Percentiles rank a stretch among this genome's conserved stretches.
Conservation (phyloP, 2,113 vertebrate species). For the Cyprinus carpio region DNA sequence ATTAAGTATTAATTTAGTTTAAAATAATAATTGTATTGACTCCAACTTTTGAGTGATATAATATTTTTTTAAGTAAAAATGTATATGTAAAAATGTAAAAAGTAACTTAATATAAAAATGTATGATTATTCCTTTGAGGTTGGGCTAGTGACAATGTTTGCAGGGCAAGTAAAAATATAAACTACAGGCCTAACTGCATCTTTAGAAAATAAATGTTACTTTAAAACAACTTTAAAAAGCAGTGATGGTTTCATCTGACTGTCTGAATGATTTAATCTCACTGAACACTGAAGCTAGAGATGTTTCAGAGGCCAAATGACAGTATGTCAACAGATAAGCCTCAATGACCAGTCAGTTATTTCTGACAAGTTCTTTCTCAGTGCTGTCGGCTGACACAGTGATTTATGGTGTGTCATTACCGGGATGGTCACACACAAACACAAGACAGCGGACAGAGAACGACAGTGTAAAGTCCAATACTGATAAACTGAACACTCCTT, state of each 20-base stretch:
- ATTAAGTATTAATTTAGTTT: no score
- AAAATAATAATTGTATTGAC: no score
- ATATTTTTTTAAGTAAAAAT: no score
- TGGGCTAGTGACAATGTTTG: no score
- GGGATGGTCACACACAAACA: constrained; percentile 8
- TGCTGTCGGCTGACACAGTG: constrained; percentile 37
- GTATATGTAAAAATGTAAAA: no score
- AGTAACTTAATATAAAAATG: no score
- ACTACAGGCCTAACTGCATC: not conserved
- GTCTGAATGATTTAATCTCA: not conserved
- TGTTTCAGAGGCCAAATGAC: not conserved
- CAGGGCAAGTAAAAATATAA: not conserved
- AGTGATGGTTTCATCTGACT: not conserved
- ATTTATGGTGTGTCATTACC: constrained; percentile 35
- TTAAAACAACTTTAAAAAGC: not conserved
- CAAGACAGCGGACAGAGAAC: not conserved
- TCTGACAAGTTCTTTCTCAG: constrained; percentile 10
- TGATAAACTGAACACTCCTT: constrained; percentile 30
- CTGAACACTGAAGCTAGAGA: not conserved
- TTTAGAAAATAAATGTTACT: not conserved
- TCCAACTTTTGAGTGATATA: no score
- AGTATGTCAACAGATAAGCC: constrained; percentile 34
- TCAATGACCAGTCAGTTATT: constrained; percentile 19
- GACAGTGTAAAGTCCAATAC: constrained; percentile 44
- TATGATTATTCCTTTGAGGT: no score